Evolutionary conservation across 2,797 vertebrate genomes (phyloP), one percentile per base, ranked within the genome.

Genomic region (Apogon talboti): DNA sequence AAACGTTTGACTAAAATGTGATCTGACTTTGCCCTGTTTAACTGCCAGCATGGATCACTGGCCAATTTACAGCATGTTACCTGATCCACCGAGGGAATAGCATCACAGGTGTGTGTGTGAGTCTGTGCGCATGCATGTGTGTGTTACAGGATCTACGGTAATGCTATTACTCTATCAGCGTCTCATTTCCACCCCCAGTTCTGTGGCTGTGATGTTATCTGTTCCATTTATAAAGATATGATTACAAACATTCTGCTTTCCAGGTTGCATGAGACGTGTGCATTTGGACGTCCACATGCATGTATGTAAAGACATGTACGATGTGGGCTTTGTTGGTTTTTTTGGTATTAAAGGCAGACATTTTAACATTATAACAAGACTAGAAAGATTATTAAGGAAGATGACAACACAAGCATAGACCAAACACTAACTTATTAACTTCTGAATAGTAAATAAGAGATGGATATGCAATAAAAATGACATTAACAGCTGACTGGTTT

Each of bases 51-150:
- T 71, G 76, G 67, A 83, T 84, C 66, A 81, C 56, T 53, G 71
- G 66, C 77, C 86, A 85, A 88, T 86, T 89, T 84, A 83, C 74
- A 82, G 77, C 74, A 79, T 74, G 84, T 87, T 86, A 91, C 87
- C 66, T 84, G 84, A 90, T 90, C 84, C 77, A 71, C 50, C 60
- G 0, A 12, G 76, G 85, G 80, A 85, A 80, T 72, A 83, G 33
- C 66, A 71, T 77, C 76, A 71, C 81, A 81, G 66, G 84, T 80
- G 71, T 77, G 82, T 78, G 66, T 64, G 44, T 58, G 38, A 58
- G n/a, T 55, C 37, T 58, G 37, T 24, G 4, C 38, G 16, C 15
- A 37, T 30, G 41, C 2, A 45, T 54, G 62, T 64, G 69, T 62
- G 37, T 57, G 42, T 64, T 59, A 48, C 43, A 77, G 77, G 71